Base-by-base conservation (phyloP, 2,888 invertebrate species). In the Dynastes grantii region DNA sequence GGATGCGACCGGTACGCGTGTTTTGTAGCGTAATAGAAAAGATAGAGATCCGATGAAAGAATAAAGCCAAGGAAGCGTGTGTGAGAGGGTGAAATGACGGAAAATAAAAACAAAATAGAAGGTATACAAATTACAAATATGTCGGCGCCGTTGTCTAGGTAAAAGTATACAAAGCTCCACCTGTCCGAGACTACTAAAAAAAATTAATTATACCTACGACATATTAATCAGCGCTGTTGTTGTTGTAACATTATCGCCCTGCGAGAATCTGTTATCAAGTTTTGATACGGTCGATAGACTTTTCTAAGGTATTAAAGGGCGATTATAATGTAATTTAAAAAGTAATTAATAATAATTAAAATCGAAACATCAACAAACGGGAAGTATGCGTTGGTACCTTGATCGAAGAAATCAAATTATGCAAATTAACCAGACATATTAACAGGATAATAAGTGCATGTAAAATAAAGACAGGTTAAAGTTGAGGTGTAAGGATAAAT, bases 191-290 rank as follows among this genome's bases (percentile, higher is more conserved):
- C 61, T 75, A 75, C 45, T 75, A 78, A 78, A 78, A 55, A 77
- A 78, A 78, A 78, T 73, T 78, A 78, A 78, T 78, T 78, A 78
- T 64, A 65, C 78, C 65, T 22, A 53, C 53, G 78, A 78, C 78
- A 78, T 78, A 73, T 78, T 78, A 78, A 78, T 78, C 78, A 73
- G 65, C 65, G 65, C 40, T 61, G 68, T 75, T 61, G 71, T 75
- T 61, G 71, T 40, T 58, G 73, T 75, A 75, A 75, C 61, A 63
- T 75, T 75, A 75, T 75, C 73, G 61, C 73, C 73, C 27, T 32
- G 40, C 6, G 73, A 61, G 61, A 45, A 75, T 75, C 73, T 75
- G 13, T 71, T 71, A 71, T 71, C 73, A 61, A 40, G 45, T 75
- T 40, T 37, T 45, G 73, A 75, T 75, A 75, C 63, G 73, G 73